phyloP scores from a whole-genome alignment of 2,113 vertebrate genomes.

The Rana temporaria region DNA sequence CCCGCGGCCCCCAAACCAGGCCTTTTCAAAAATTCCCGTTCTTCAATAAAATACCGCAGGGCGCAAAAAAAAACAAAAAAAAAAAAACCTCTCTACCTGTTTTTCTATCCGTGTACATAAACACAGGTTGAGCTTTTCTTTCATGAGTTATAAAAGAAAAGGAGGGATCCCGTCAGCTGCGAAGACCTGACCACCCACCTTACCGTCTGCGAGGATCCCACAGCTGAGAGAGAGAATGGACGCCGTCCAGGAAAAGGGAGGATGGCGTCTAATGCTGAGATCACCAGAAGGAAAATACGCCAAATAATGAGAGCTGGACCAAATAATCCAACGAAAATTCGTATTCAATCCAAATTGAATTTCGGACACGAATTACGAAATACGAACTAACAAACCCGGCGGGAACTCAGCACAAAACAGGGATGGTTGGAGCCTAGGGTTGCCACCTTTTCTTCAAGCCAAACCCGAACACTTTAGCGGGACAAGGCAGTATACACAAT shows the following conservation, averaged over 20 bases:
- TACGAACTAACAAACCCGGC: too few species aligned
- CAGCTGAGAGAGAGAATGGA: conserved; percentile 80
- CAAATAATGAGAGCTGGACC: conserved; percentile 33
- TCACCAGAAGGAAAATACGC: conserved; percentile 32
- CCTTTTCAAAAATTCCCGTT: conserved; percentile 60
- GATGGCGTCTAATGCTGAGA: conserved; percentile 41
- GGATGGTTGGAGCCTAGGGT: too few species aligned
- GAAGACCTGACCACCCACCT: conserved; percentile 85
- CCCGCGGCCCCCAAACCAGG: neutral
- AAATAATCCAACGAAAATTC: too few species aligned
- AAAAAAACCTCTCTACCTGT: neutral
- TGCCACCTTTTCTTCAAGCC: too few species aligned
- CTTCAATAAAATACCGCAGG: conserved; percentile 60
- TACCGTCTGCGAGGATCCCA: conserved; percentile 64
- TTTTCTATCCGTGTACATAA: conserved; percentile 14
- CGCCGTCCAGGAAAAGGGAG: conserved; percentile 61
- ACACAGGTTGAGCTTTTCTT: conserved; percentile 74
- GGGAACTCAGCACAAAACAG: too few species aligned
- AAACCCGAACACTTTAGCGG: too few species aligned
- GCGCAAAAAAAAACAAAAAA: too few species aligned
- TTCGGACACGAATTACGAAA: too few species aligned
- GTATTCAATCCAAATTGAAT: too few species aligned
- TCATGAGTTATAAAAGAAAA: conserved; percentile 74
- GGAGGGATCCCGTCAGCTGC: conserved; percentile 65
- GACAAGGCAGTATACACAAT: too few species aligned